These are phyloP conservation scores for Pimpla rufipes DNA, from an alignment of 2,888 invertebrate species.

Conservation along the genomic window DNA sequence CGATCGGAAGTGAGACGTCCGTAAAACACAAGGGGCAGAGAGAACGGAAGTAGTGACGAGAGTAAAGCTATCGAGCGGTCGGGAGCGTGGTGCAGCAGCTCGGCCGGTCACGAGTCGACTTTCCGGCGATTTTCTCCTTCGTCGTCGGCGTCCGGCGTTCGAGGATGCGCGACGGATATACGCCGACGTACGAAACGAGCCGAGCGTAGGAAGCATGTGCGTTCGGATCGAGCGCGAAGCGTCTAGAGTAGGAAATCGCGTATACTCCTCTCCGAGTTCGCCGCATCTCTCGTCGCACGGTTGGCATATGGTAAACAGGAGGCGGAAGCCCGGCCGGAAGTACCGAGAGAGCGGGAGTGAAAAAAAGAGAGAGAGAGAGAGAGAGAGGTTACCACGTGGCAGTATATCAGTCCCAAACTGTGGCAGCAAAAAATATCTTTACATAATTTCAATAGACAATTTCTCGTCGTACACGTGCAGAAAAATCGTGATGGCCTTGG, in stretches of 20 bases:
- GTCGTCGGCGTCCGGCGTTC: conserved; percentile 20
- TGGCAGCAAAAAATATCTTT: not conserved
- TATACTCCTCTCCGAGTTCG: not conserved
- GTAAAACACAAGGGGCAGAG: not conserved
- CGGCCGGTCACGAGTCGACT: conserved; percentile 3
- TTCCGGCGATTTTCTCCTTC: conserved; percentile 16
- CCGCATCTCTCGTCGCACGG: conserved; percentile 35
- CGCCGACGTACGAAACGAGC: conserved; percentile 18
- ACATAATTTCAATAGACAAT: too few species aligned
- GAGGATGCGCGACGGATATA: conserved; percentile 17
- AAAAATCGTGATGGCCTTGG: too few species aligned
- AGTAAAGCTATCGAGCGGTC: conserved; percentile 23
- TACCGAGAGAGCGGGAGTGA: conserved; percentile 5
- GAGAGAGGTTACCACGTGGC: not conserved
- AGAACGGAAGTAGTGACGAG: conserved; percentile 32
- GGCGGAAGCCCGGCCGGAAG: conserved; percentile 67
- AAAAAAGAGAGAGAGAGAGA: not conserved
- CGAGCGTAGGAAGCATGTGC: conserved; percentile 26
- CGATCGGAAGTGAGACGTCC: conserved; percentile 1
- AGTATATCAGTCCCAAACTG: not conserved
- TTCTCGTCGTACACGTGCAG: not conserved
- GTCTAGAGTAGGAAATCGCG: conserved; percentile 45
- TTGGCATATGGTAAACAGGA: conserved; percentile 66
- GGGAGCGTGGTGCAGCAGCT: conserved; percentile 11
- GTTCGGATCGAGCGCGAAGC: conserved; percentile 12